phyloP scores from a whole-genome alignment of 2,888 invertebrate genomes.

The Lepidochrysops patricia region DNA sequence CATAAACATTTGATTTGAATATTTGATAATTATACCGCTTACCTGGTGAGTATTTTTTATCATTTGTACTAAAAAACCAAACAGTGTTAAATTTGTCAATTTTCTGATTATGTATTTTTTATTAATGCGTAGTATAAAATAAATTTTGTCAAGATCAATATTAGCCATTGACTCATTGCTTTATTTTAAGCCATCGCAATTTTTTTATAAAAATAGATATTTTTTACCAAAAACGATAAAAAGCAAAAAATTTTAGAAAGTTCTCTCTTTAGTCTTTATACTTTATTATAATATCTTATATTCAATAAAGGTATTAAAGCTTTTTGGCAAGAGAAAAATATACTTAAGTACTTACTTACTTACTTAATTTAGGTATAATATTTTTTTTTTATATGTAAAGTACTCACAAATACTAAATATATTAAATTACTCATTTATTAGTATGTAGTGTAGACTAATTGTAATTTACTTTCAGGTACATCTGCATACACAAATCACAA shows the following conservation, averaged over 20 bases:
- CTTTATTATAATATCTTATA: background rate
- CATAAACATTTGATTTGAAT: constrained; percentile 3
- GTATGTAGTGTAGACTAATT: background rate
- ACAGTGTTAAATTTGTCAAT: background rate
- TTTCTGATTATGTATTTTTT: background rate
- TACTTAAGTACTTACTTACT: no score
- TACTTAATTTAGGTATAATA: no score
- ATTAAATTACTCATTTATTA: no score
- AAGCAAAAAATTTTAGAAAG: background rate
- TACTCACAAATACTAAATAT: no score
- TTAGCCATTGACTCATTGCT: constrained; percentile 6
- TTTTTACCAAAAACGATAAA: background rate
- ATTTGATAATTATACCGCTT: background rate
- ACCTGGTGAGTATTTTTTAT: background rate
- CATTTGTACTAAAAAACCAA: background rate
- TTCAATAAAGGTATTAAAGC: no score
- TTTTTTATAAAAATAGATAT: constrained; percentile 3
- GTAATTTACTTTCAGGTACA: background rate
- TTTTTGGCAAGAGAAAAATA: no score
- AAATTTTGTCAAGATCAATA: background rate
- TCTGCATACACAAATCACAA: background rate
- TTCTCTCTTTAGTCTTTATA: background rate
- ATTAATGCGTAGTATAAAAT: background rate
- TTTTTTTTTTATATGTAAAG: no score
- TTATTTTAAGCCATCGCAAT: constrained; percentile 3